Percentiles rank a stretch among this genome's conserved stretches.
These are phyloP conservation scores for Tetragonisca angustula DNA, from an alignment of 2,888 invertebrate species.

Conservation along the genomic window DNA sequence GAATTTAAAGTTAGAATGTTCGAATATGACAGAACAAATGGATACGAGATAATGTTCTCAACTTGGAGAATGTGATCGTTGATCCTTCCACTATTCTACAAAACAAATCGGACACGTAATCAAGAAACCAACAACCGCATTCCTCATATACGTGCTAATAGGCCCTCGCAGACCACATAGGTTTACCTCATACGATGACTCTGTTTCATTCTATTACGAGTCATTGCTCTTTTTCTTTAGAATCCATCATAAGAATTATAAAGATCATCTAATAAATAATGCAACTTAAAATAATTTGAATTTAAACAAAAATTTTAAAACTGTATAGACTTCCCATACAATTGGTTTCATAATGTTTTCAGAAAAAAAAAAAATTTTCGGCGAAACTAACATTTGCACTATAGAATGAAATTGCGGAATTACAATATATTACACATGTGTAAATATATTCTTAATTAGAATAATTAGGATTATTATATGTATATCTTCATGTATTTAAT, in stretches of 20 bases:
- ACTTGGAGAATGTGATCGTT: slow-evolving; percentile 66
- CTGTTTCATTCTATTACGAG: neutral
- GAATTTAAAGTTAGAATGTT: neutral
- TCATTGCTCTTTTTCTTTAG: slow-evolving; percentile 1
- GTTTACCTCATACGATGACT: slow-evolving; percentile 8
- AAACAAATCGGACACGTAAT: slow-evolving; percentile 75
- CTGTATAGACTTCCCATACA: neutral
- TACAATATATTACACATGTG: neutral
- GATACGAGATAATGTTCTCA: neutral
- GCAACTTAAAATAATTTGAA: neutral
- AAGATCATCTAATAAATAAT: neutral
- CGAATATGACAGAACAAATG: neutral
- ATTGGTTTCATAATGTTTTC: neutral
- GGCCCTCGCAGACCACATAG: slow-evolving; percentile 32
- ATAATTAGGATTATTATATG: neutral
- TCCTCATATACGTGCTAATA: slow-evolving; percentile 75
- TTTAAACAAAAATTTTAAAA: neutral
- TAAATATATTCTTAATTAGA: neutral
- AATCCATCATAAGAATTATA: neutral
- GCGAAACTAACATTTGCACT: neutral
- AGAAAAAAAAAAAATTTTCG: neutral
- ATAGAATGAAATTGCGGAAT: neutral
- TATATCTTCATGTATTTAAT: neutral
- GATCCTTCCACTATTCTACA: slow-evolving; percentile 24
- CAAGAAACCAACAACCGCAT: slow-evolving; percentile 80